Conservation (phyloP, 2,113 vertebrate species). For the Urocolius indicus region DNA sequence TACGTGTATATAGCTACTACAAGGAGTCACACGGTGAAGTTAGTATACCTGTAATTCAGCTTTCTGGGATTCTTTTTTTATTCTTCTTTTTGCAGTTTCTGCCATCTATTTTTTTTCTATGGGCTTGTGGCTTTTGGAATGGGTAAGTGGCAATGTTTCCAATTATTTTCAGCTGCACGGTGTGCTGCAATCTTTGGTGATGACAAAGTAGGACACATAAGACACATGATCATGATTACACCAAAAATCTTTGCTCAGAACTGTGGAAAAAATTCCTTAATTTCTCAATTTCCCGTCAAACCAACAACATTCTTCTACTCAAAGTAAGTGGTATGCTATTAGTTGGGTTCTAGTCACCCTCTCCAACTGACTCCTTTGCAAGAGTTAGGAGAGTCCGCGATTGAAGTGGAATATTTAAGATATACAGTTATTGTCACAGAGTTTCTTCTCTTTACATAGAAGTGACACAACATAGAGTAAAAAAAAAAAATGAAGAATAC, state of each 20-base stretch:
- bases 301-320: not conserved
- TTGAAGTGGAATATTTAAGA: not conserved
- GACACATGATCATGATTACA: not conserved
- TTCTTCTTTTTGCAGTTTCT: not conserved
- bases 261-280: not conserved
- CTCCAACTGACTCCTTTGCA: not conserved
- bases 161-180: not conserved
- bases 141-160: not conserved
- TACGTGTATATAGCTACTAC: not conserved
- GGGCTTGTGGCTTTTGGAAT: not conserved
- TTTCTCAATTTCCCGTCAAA: slow-evolving; percentile 35
- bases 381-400: not conserved
- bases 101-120: not conserved
- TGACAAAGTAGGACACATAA: not conserved
- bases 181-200: not conserved
- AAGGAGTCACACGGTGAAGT: not conserved
- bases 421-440: not conserved
- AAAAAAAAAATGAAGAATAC: not conserved
- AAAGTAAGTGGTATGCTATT: not conserved
- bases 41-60: not conserved
- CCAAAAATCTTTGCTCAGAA: not conserved
- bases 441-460: not conserved
- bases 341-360: not conserved
- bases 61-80: not conserved
- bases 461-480: not conserved